Percentiles rank a stretch among this genome's conserved stretches.
Conservation (phyloP, 2,888 invertebrate species). For the Corythucha ciliata region DNA sequence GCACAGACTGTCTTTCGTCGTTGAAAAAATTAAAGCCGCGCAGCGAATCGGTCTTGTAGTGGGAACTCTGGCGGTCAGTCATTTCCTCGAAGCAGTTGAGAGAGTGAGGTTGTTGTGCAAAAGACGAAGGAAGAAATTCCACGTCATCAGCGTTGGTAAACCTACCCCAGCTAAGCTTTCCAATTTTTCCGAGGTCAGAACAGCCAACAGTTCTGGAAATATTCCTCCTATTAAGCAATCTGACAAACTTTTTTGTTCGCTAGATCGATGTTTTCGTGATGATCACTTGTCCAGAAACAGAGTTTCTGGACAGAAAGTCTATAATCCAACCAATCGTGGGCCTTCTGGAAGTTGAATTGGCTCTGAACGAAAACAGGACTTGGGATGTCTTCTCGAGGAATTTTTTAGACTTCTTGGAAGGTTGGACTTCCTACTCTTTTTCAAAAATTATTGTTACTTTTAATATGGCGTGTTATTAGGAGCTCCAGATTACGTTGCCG, state of each 20-base stretch:
- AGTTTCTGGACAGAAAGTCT: constrained; percentile 70
- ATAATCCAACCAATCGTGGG: constrained; percentile 85
- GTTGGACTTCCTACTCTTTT: too few relatives aligned
- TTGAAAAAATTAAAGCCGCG: constrained; percentile 89
- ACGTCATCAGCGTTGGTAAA: constrained; percentile 87
- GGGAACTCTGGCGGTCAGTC: constrained; percentile 78
- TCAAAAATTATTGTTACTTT: not conserved
- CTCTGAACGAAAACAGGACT: constrained; percentile 54
- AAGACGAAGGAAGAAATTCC: constrained; percentile 66
- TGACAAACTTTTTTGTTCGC: constrained; percentile 39
- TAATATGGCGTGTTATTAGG: constrained; percentile 23
- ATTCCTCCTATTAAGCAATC: too few relatives aligned
- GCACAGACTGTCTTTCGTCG: constrained; percentile 48
- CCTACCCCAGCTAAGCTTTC: constrained; percentile 90
- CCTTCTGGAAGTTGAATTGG: constrained; percentile 83
- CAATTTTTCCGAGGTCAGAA: constrained; percentile 74
- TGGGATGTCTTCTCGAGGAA: constrained; percentile 60
- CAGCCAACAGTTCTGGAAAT: too few relatives aligned
- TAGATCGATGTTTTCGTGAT: constrained; percentile 88
- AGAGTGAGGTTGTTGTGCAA: constrained; percentile 63
- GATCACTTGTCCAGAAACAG: constrained; percentile 85
- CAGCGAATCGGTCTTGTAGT: constrained; percentile 76
- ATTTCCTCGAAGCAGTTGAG: constrained; percentile 65
- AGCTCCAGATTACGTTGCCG: constrained; percentile 41
- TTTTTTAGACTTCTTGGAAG: constrained; percentile 62